phyloP scores from a whole-genome alignment of 2,888 invertebrate species.

The Caenorhabditis uteleia region DNA sequence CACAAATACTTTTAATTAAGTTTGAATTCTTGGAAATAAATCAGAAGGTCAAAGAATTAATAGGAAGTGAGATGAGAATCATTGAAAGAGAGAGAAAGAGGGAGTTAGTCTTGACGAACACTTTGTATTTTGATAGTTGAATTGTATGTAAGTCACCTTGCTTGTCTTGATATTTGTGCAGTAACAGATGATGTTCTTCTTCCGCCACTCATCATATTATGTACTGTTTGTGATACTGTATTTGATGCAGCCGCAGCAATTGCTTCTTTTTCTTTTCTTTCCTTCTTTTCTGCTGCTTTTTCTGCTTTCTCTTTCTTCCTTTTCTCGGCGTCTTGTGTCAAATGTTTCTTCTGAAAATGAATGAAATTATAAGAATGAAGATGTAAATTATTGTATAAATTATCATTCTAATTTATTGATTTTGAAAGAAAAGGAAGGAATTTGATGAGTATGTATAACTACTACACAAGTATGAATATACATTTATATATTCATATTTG shows the following conservation, averaged over 20 bases:
- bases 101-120: background rate
- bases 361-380: background rate
- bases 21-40: background rate
- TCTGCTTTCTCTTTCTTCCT: slow-evolving; percentile 15
- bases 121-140: background rate
- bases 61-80: too few species aligned
- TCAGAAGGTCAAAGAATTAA: background rate
- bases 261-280: slow-evolving; percentile 12
- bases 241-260: background rate
- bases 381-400: background rate
- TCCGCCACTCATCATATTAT: slow-evolving; percentile 27
- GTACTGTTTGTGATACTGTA: background rate
- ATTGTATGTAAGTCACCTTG: slow-evolving; percentile 12
- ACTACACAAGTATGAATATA: too few species aligned
- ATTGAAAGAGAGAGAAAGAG: slow-evolving; percentile 3
- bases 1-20: background rate
- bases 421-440: too few species aligned
- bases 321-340: slow-evolving; percentile 5
- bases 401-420: slow-evolving; percentile 1
- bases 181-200: slow-evolving; percentile 44
- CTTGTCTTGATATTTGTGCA: slow-evolving; percentile 49
- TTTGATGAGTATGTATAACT: too few species aligned
- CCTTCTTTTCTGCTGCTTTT: slow-evolving; percentile 4
- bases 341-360: too few species aligned
- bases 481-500: too few species aligned